phyloP scores from a whole-genome alignment of 1,140 invertebrate species.

The Drosophila simulans region DNA sequence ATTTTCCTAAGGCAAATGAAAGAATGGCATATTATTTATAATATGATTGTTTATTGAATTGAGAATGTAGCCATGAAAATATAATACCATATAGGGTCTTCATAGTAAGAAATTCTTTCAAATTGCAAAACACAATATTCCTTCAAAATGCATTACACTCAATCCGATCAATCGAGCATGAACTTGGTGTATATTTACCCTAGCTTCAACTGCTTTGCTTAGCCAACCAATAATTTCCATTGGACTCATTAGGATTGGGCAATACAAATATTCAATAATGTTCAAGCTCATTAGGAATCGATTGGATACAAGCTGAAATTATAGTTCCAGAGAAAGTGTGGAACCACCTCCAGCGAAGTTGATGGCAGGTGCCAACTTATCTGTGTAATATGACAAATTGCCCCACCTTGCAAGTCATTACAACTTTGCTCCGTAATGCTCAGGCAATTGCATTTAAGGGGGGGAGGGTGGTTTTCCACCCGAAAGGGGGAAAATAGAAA shows the following conservation, averaged over 20 bases:
- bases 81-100: too few relatives aligned
- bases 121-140: background rate
- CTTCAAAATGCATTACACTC: background rate
- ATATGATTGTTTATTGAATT: too few relatives aligned
- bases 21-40: too few relatives aligned
- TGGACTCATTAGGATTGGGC: slow-evolving; percentile 22
- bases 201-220: background rate
- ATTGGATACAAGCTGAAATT: slow-evolving; percentile 13
- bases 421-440: slow-evolving; percentile 16
- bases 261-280: slow-evolving; percentile 56
- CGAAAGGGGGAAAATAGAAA: slow-evolving; percentile 1
- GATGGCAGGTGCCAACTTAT: slow-evolving; percentile 43
- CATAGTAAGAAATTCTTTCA: background rate
- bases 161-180: slow-evolving; percentile 26
- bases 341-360: background rate
- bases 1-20: too few relatives aligned
- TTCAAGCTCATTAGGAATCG: slow-evolving; percentile 42
- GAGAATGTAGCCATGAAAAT: too few relatives aligned
- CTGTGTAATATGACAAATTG: slow-evolving; percentile 48
- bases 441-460: slow-evolving; percentile 26
- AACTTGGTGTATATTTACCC: slow-evolving; percentile 12
- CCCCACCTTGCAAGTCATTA: slow-evolving; percentile 32
- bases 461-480: too few relatives aligned
- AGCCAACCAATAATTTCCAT: slow-evolving; percentile 15
- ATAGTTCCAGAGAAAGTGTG: background rate